These are phyloP conservation scores for Papilio aristodemus DNA, from an alignment of 1,140 invertebrate genomes.

Conservation along the genomic window DNA sequence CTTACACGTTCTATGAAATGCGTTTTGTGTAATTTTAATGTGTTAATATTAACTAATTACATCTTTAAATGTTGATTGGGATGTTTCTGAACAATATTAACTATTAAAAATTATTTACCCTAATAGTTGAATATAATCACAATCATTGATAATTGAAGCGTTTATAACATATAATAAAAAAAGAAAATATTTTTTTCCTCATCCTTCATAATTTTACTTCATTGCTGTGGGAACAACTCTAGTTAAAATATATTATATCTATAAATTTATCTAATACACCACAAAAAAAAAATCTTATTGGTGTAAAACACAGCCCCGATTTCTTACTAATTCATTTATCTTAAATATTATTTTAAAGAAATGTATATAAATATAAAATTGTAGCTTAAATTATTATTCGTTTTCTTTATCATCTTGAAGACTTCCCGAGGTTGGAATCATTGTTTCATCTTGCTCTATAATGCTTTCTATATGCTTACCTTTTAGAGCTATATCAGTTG, in stretches of 20 bases:
- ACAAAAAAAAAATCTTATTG: no score
- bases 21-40: no score
- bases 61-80: not conserved
- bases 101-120: not conserved
- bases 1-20: no score
- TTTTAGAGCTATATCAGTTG: constrained; percentile 7
- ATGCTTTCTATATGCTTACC: not conserved
- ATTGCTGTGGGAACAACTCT: no score
- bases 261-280: no score
- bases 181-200: no score
- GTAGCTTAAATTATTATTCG: not conserved
- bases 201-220: no score
- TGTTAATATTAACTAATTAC: no score
- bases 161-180: no score
- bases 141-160: no score
- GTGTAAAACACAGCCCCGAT: not conserved
- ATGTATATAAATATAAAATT: not conserved
- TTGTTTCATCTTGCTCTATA: constrained; percentile 3
- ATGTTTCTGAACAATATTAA: not conserved
- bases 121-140: constrained; percentile 6
- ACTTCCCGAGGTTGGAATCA: not conserved
- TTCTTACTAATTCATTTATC: not conserved
- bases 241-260: no score
- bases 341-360: not conserved
- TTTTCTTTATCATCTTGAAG: not conserved